Evolutionary conservation across 2,113 vertebrate species (phyloP).

Genomic region (Passerina amoena): DNA sequence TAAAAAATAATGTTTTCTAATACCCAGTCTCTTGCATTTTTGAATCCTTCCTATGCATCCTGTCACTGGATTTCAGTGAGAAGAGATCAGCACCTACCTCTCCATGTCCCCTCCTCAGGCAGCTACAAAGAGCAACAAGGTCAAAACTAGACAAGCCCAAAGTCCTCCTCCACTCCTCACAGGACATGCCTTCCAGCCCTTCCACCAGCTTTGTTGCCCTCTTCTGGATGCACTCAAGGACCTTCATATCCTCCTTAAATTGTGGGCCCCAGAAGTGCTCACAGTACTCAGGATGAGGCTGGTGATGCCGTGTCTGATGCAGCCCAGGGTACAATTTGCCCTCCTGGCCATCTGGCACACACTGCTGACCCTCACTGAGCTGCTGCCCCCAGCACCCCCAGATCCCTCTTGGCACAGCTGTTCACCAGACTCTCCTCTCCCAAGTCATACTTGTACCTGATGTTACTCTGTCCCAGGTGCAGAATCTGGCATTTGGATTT

Average conservation of each 20-base stretch:
- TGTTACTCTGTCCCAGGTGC: background rate
- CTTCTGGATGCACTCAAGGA: background rate
- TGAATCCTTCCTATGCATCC: background rate
- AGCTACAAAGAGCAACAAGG: background rate
- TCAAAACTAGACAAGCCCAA: background rate
- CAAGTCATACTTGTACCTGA: background rate
- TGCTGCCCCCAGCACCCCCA: background rate
- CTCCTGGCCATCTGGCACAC: background rate
- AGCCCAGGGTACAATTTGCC: background rate
- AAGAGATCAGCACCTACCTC: background rate
- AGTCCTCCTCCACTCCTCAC: background rate
- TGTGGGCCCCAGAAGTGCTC: background rate
- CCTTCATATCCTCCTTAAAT: background rate
- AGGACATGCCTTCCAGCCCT: background rate
- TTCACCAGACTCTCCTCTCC: background rate
- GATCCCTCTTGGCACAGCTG: background rate
- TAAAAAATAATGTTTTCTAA: background rate
- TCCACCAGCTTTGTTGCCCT: background rate
- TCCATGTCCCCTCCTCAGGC: background rate
- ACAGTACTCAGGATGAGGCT: background rate
- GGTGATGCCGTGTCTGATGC: background rate
- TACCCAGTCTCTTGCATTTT: background rate
- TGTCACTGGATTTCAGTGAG: background rate
- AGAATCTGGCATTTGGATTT: background rate
- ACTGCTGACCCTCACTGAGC: background rate